These are phyloP conservation scores for Ctenicera cuprea DNA, from an alignment of 2,888 invertebrate species.

Conservation along the genomic window DNA sequence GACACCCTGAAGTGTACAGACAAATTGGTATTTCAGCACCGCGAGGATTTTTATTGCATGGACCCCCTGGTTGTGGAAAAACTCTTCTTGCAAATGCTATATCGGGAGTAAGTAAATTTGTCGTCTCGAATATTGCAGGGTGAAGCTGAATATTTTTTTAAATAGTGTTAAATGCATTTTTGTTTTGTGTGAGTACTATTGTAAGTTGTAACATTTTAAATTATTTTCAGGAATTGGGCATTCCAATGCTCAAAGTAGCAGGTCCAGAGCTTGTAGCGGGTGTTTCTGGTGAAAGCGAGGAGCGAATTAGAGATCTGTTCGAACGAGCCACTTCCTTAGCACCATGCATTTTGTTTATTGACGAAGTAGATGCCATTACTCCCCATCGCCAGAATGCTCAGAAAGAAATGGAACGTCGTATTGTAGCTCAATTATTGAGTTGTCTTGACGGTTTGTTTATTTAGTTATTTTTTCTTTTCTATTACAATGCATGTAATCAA, in stretches of 20 bases:
- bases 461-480: constrained; percentile 12
- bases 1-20: constrained; percentile 92
- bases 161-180: background rate
- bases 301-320: constrained; percentile 93
- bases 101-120: constrained; percentile 79
- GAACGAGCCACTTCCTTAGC: constrained; percentile 84
- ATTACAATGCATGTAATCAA: too few species aligned
- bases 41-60: constrained; percentile 93
- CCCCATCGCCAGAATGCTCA: constrained; percentile 92
- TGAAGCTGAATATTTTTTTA: too few species aligned
- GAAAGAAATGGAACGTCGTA: constrained; percentile 96
- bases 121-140: too few species aligned
- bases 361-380: constrained; percentile 98
- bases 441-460: constrained; percentile 86
- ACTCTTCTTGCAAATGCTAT: constrained; percentile 88
- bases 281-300: constrained; percentile 96
- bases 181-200: background rate
- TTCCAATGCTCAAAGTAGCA: constrained; percentile 90
- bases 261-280: constrained; percentile 96
- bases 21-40: constrained; percentile 91
- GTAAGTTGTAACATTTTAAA: background rate
- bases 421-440: constrained; percentile 93
- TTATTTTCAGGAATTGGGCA: constrained; percentile 80
- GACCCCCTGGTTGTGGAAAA: constrained; percentile 97
- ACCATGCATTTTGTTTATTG: constrained; percentile 93